Conservation (phyloP, 2,797 vertebrate genomes). For the Lithobates pipiens region DNA sequence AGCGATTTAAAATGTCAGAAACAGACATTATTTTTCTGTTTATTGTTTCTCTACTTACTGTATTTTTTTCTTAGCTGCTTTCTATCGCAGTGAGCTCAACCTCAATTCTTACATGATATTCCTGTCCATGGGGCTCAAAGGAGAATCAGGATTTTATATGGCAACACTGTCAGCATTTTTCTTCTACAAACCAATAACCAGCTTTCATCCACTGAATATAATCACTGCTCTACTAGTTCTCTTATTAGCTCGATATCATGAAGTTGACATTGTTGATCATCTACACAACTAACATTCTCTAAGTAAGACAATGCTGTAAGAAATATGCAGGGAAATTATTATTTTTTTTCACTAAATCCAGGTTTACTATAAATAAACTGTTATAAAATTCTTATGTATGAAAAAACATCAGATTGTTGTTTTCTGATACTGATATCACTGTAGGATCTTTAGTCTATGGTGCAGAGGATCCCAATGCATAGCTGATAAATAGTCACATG, state of each 20-base stretch:
- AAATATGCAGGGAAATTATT: background rate
- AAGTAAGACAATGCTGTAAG: background rate
- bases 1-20: background rate
- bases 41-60: background rate
- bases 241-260: background rate
- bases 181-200: background rate
- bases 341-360: background rate
- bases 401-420: no score
- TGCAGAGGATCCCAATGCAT: no score
- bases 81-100: background rate
- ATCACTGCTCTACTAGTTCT: background rate
- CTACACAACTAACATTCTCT: background rate
- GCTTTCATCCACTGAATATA: background rate
- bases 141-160: background rate
- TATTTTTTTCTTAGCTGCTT: background rate
- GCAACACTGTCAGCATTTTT: constrained; percentile 3
- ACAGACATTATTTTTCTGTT: background rate
- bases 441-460: no score
- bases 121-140: background rate
- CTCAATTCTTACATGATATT: background rate
- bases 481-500: no score
- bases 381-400: background rate
- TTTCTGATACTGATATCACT: no score
- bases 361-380: background rate
- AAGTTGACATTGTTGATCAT: background rate